Conservation (phyloP, 2,113 vertebrate species). For the human (Homo sapiens) region GRCh38 chr12:5061501-5062000, state of each 20-base stretch:
- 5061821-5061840: neutral
- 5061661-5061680: neutral
- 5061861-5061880: neutral
- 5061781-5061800: neutral
- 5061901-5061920: neutral
- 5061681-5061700: neutral
- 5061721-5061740: neutral
- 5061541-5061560: neutral
- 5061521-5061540: neutral
- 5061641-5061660: neutral
- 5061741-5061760: neutral
- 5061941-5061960: neutral
- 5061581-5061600: fast-evolving
- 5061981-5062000: neutral
- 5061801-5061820: neutral
- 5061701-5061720: neutral
- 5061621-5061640: neutral
- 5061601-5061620: neutral
- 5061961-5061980: neutral
- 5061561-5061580: neutral
- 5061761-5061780: neutral
- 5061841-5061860: neutral
- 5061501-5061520: neutral
- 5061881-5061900: neutral
- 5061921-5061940: neutral